phyloP scores from a whole-genome alignment of 1,140 invertebrate species.

The Drosophila eugracilis region DNA sequence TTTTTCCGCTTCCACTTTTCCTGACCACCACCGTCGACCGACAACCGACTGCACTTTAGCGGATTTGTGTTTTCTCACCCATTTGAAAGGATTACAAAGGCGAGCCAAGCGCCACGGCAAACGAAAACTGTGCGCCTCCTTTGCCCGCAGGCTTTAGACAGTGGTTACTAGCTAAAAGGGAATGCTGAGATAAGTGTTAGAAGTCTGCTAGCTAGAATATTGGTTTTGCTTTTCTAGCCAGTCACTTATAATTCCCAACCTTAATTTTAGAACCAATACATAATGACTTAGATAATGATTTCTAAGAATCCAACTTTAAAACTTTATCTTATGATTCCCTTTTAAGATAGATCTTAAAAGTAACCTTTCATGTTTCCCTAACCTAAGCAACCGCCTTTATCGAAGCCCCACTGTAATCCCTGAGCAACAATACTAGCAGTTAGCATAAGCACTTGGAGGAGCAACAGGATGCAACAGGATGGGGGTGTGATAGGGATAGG shows the following conservation, averaged over 20 bases:
- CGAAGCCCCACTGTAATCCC: neutral
- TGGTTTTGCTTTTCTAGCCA: too few species aligned
- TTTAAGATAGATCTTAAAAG: too few species aligned
- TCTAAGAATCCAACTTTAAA: too few species aligned
- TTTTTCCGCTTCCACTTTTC: constrained; percentile 22
- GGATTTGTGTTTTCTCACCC: constrained; percentile 81
- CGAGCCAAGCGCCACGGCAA: constrained; percentile 53
- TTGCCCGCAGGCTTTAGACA: neutral
- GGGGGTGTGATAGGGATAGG: neutral
- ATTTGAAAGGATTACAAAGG: constrained; percentile 78
- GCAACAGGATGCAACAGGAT: neutral
- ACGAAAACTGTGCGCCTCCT: constrained; percentile 36
- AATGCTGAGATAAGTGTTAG: neutral
- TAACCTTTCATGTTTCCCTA: neutral
- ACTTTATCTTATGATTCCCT: too few species aligned
- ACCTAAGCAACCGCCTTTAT: too few species aligned
- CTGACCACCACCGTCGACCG: too few species aligned
- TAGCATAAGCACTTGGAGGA: neutral
- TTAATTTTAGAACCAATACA: too few species aligned
- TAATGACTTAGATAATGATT: too few species aligned
- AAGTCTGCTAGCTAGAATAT: too few species aligned
- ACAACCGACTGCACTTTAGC: constrained; percentile 77
- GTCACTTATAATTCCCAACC: too few species aligned
- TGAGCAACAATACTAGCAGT: constrained; percentile 5
- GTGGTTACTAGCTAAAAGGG: constrained; percentile 1